Base-by-base conservation (phyloP, 2,113 vertebrate species). In the Hystrix brachyura region DNA sequence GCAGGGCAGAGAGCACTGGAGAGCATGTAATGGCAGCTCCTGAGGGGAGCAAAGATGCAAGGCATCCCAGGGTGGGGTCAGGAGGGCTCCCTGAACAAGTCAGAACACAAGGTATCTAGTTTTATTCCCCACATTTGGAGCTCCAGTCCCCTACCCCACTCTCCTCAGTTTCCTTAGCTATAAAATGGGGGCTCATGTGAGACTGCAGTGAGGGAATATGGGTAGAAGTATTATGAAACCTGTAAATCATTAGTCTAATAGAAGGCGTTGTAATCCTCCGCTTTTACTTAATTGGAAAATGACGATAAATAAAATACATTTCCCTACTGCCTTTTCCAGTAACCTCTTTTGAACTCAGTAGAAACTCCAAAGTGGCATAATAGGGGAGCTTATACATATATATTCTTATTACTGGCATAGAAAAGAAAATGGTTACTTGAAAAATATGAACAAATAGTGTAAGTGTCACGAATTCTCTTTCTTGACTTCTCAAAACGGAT, bases 11-110 rank as follows among this genome's bases (percentile, higher is more conserved):
- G 97, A 2, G 93, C 89, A 38, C 96, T 13, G 8, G 23, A 0
- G 87, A 97, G 87, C 87, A 1, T 1, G 29, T 38, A 34, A 55
- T 2, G 18, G 64, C 38, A 15, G 55, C 55, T 67, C 18, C 76
- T 1, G 0, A 9, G 57, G n/a, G n/a, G 14, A 17, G 0, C 18
- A 1, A 7, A 4, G 0, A 14, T 4, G n/a, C 5, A 5, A 0
- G 15, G 59, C 8, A 5, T 15, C n/a, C 5, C 59, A 62, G 48
- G 43, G n/a, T 21, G 18, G 59, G 46, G 43, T 48, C 14, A 15
- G n/a, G 82, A 43, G 9, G 7, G 48, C 71, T 19, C 17, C 34
- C 14, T 11, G 29, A 1, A 19, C 78, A 67, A 74, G 53, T 92
- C 38, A n/a, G 65, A 82, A 82, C 25, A 15, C 2, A 7, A 9